These are phyloP conservation scores for Muschampia plurimacula DNA, from an alignment of 2,888 invertebrate genomes.

Conservation along the genomic window DNA sequence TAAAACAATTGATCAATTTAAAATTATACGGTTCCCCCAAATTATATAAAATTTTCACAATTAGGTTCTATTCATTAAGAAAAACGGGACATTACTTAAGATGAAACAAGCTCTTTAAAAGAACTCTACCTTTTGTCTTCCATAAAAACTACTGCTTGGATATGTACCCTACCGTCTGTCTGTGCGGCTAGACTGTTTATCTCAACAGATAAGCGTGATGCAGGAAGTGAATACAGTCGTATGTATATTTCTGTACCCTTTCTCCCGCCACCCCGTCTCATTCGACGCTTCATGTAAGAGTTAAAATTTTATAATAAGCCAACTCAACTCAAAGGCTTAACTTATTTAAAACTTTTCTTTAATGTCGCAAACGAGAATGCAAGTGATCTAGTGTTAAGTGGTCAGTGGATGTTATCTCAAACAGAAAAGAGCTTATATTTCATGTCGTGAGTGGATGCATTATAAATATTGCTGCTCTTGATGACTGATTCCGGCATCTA, in stretches of 20 bases:
- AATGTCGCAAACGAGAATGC: no score
- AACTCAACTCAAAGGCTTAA: not conserved
- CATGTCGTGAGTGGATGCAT: no score
- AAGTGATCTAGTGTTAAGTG: no score
- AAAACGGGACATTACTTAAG: conserved; percentile 25
- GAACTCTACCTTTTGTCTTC: conserved; percentile 28
- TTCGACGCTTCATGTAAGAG: conserved; percentile 11
- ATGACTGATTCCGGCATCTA: no score
- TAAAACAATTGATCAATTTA: no score
- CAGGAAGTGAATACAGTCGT: conserved; percentile 37
- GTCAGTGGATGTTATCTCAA: no score
- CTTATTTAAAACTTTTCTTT: no score
- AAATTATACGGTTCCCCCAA: no score
- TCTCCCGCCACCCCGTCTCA: conserved; percentile 3
- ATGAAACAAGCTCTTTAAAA: conserved; percentile 29
- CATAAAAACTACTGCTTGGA: conserved; percentile 32
- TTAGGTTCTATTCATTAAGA: conserved; percentile 11
- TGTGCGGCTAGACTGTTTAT: conserved; percentile 39
- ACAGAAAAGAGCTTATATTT: no score
- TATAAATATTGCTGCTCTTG: no score
- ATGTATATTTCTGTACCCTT: conserved; percentile 36
- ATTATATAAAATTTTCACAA: no score
- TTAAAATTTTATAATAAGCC: conserved; percentile 28
- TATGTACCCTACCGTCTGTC: conserved; percentile 38
- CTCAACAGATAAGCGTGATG: conserved; percentile 38